phyloP scores from a whole-genome alignment of 2,113 vertebrate genomes.

The Vicugna pacos region DNA sequence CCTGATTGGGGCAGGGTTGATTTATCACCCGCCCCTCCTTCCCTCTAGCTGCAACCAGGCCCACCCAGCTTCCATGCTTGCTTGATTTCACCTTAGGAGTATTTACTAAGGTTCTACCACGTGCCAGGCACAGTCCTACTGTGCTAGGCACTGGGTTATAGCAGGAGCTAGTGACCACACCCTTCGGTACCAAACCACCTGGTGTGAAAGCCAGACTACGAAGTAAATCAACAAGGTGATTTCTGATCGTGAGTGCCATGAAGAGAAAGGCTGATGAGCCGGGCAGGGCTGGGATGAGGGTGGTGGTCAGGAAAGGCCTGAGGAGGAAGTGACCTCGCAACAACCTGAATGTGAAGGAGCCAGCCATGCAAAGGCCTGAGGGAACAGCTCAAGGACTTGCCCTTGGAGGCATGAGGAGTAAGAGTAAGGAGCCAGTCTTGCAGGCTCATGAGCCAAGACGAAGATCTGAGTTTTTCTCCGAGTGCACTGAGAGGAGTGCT shows the following conservation, averaged over 20 bases:
- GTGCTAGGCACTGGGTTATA: no score
- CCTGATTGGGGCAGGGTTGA: not conserved
- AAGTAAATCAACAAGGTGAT: not conserved
- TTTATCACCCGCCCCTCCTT: not conserved
- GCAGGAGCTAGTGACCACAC: not conserved
- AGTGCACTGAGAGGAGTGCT: not conserved
- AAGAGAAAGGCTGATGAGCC: not conserved
- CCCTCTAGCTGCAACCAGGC: not conserved
- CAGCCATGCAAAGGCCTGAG: not conserved
- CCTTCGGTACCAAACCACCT: not conserved
- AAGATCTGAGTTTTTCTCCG: not conserved
- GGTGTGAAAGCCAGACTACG: not conserved
- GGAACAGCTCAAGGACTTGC: not conserved
- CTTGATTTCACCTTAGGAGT: not conserved
- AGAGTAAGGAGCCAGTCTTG: not conserved
- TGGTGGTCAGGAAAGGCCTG: not conserved
- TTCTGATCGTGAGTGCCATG: not conserved
- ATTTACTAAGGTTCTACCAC: not conserved
- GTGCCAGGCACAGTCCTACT: not conserved
- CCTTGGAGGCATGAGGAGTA: not conserved
- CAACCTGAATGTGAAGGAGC: not conserved
- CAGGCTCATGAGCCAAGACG: no score
- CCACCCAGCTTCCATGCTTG: not conserved
- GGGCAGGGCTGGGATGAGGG: not conserved
- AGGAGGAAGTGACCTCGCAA: not conserved